Base-by-base conservation (phyloP, 2,888 invertebrate species). In the Metacarcinus magister region DNA sequence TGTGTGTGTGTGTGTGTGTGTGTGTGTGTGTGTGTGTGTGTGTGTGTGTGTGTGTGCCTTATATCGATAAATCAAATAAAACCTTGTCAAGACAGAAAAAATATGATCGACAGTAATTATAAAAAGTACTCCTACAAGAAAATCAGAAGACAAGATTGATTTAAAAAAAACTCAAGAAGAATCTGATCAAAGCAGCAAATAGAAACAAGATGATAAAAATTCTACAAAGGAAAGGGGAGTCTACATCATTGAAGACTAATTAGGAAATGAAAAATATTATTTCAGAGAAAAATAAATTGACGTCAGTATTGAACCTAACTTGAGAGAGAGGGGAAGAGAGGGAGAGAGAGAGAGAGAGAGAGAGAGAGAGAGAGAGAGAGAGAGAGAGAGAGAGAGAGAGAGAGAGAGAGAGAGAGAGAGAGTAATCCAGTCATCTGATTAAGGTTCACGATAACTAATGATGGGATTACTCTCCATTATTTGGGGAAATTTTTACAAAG, bases 331-430 rank as follows among this genome's bases (percentile, higher is more conserved):
- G 32, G 82, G 32, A 32, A 82, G 82, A 82, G 82, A 82, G 82
- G 32, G 82, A 82, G 82, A 82, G 82, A 82, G 82, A 82, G 82
- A 82, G 82, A 82, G 82, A 82, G 82, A 82, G 82, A 82, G 82
- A 82, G 82, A 82, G 75, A 75, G 75, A 75, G 75, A 75, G 75
- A 75, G 75, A 75, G 75, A 75, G 75, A 75, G 75, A 75, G 75
- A 75, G 75, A 75, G 75, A 75, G 75, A 75, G 75, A 75, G 75
- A 75, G 75, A 75, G 75, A 75, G 75, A 75, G 75, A 75, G 75
- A 75, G 75, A 75, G 75, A 75, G 75, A 75, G 75, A 75, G 75
- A 75, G 75, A 75, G 75, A 75, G 75, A 75, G 75, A 75, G 75
- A 75, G 75, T 28, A 28, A 75, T 28, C 10, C 16, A 28, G 75